These are phyloP conservation scores for Aldrovandia affinis DNA, from an alignment of 2,797 vertebrate genomes.

Conservation along the genomic window DNA sequence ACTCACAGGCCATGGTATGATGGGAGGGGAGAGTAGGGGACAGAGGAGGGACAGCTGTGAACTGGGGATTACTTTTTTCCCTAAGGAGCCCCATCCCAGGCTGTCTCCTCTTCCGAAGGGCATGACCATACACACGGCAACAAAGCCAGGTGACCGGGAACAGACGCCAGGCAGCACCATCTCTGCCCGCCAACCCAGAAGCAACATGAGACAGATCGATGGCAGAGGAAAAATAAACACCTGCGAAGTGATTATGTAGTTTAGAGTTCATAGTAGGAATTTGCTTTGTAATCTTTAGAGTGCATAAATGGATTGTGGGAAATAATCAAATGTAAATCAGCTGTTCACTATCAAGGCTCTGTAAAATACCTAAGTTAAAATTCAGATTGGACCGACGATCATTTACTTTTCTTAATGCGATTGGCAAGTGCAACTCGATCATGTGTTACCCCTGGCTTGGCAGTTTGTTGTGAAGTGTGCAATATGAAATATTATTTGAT, in stretches of 20 bases:
- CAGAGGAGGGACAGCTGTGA: constrained; percentile 73
- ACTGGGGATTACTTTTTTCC: constrained; percentile 61
- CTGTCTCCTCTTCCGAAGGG: constrained; percentile 25
- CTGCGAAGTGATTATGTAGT: background rate
- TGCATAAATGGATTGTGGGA: background rate
- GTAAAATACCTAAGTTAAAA: background rate
- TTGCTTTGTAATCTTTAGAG: background rate
- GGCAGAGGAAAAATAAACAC: background rate
- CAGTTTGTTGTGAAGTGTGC: background rate
- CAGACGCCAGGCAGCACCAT: background rate
- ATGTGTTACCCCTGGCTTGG: background rate
- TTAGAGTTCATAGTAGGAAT: background rate
- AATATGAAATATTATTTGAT: background rate
- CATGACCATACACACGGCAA: constrained; percentile 11
- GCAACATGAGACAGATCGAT: background rate
- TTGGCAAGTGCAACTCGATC: background rate
- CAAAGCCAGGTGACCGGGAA: background rate
- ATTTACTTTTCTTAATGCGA: background rate
- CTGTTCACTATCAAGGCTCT: background rate
- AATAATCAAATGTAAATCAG: background rate
- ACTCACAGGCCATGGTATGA: background rate
- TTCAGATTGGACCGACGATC: background rate
- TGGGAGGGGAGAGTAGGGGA: constrained; percentile 47
- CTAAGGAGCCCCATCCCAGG: constrained; percentile 49
- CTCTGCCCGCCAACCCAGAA: background rate